phyloP scores from a whole-genome alignment of 2,888 invertebrate genomes.

The Rhogogaster chlorosoma region DNA sequence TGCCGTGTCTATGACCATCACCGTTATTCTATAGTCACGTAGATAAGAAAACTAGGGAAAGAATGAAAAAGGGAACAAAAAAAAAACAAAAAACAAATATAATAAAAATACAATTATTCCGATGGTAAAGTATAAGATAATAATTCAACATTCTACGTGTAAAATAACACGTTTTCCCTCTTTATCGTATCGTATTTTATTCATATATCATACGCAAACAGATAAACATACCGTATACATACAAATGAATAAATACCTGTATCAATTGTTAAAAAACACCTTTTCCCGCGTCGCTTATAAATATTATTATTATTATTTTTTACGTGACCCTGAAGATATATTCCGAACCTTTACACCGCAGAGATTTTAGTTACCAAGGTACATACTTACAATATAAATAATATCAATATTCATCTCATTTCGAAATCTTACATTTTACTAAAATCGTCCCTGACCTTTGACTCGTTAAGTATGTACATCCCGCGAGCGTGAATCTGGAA shows the following conservation, averaged over 20 bases:
- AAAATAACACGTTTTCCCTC: not conserved
- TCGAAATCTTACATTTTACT: not conserved
- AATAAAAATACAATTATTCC: not conserved
- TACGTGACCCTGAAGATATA: not conserved
- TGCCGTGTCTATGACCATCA: not conserved
- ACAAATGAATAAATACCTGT: not conserved
- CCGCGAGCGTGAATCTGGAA: not conserved
- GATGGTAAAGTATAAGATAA: too few species aligned
- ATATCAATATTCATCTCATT: not conserved
- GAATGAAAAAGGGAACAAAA: not conserved
- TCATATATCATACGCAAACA: not conserved
- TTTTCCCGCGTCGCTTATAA: not conserved
- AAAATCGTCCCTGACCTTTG: slow-evolving; percentile 23
- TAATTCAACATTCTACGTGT: not conserved
- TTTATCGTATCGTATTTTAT: not conserved
- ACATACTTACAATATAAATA: not conserved
- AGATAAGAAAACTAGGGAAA: not conserved
- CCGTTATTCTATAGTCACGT: not conserved
- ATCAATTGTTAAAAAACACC: not conserved
- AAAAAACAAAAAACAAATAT: not conserved
- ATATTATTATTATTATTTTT: not conserved
- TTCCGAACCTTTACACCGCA: not conserved
- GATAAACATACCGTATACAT: not conserved
- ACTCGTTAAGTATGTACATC: not conserved
- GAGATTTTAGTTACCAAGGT: not conserved